These are phyloP conservation scores for Ichneumoninae sp. DNA, from an alignment of 2,888 invertebrate species.

Conservation along the genomic window DNA sequence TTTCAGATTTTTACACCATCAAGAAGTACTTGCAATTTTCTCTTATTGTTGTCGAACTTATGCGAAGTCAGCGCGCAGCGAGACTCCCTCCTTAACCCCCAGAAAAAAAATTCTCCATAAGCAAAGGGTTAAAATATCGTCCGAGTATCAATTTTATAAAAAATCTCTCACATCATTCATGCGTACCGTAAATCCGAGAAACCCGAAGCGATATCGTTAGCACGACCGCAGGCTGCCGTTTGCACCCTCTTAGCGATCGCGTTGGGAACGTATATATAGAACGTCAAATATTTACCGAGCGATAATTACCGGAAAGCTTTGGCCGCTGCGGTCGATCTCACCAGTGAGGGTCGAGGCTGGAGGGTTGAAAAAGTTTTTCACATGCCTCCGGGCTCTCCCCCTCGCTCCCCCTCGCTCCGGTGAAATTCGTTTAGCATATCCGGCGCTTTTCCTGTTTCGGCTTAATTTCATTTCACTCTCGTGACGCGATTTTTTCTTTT, in stretches of 20 bases:
- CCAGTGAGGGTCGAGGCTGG: conserved; percentile 43
- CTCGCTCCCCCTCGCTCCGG: not conserved
- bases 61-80: too few relatives aligned
- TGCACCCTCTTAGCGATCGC: conserved; percentile 53
- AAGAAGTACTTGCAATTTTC: too few relatives aligned
- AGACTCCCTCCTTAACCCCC: not conserved
- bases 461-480: conserved; percentile 50
- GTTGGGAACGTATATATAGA: conserved; percentile 59
- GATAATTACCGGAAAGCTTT: conserved; percentile 68
- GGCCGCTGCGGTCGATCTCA: conserved; percentile 56
- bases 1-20: too few relatives aligned
- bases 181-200: conserved; percentile 21
- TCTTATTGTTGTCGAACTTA: too few relatives aligned
- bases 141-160: not conserved
- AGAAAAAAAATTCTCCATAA: not conserved
- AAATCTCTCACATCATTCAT: too few relatives aligned
- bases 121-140: not conserved
- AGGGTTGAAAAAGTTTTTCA: conserved; percentile 61
- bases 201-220: conserved; percentile 9
- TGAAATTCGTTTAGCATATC: conserved; percentile 60
- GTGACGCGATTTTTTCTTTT: not conserved
- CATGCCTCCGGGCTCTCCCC: conserved; percentile 25
- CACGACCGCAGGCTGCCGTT: conserved; percentile 21
- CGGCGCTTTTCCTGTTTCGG: conserved; percentile 42
- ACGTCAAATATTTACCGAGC: conserved; percentile 71